A percentile compares a stretch with the other conserved stretches of the same genome.
These are phyloP conservation scores for Nycticryphes semicollaris DNA, from an alignment of 2,113 vertebrate genomes.

Conservation along the genomic window DNA sequence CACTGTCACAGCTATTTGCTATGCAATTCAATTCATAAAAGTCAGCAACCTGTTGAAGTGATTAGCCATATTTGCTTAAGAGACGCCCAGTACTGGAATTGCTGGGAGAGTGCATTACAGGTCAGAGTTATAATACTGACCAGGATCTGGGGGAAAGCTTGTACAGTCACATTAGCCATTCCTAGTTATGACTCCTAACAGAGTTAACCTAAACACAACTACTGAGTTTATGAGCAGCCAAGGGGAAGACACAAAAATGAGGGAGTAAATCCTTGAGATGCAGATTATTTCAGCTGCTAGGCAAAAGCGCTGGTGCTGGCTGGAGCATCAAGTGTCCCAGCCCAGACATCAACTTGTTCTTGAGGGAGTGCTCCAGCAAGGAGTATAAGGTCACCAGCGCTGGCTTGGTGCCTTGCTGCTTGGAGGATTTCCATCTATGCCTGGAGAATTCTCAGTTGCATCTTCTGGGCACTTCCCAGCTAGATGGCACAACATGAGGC, in stretches of 20 bases:
- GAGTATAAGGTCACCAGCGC: not conserved
- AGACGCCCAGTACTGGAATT: conserved; percentile 73
- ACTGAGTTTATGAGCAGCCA: not conserved
- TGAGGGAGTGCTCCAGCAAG: not conserved
- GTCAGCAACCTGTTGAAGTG: conserved; percentile 62
- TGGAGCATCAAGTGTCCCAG: not conserved
- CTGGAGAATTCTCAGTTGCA: not conserved
- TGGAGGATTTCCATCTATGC: not conserved
- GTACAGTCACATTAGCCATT: not conserved
- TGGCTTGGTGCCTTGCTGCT: not conserved
- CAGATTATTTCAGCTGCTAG: not conserved
- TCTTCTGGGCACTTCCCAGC: not conserved
- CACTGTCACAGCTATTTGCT: conserved; percentile 10
- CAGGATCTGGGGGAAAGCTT: conserved; percentile 37
- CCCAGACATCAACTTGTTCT: not conserved
- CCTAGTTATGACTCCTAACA: not conserved
- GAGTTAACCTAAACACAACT: not conserved
- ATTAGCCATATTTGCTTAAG: conserved; percentile 70
- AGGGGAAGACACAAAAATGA: not conserved
- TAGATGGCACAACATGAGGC: not conserved
- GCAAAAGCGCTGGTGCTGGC: not conserved
- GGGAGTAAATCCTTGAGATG: not conserved
- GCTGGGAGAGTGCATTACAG: conserved; percentile 54
- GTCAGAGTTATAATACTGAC: conserved; percentile 56
- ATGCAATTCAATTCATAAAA: conserved; percentile 44